Conservation (phyloP, 2,113 vertebrate species). For the Ptychochromis oligacanthus region DNA sequence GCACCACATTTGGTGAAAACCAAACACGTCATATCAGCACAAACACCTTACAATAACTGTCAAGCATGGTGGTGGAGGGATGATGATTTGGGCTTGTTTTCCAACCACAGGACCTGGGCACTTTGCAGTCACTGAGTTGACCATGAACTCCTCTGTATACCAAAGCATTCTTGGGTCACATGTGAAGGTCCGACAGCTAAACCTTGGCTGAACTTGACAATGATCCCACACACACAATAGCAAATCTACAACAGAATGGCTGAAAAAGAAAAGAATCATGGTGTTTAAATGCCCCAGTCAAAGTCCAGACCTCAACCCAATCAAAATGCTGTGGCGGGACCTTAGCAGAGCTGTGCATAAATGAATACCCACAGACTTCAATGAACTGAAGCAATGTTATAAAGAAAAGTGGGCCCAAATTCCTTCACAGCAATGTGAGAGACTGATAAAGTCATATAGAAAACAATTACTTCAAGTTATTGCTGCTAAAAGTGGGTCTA, state of each 20-base stretch:
- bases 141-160: neutral
- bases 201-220: neutral
- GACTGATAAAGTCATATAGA: neutral
- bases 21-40: neutral
- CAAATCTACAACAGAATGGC: neutral
- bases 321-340: neutral
- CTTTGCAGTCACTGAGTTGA: neutral
- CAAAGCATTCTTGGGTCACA: neutral
- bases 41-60: too few relatives aligned
- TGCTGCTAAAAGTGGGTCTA: neutral
- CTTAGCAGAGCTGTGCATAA: neutral
- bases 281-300: too few relatives aligned
- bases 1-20: neutral
- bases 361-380: neutral
- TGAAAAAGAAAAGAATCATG: neutral
- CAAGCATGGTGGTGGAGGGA: too few relatives aligned
- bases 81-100: too few relatives aligned
- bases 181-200: neutral
- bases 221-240: neutral
- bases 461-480: neutral
- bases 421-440: neutral
- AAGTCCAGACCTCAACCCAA: neutral
- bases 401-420: neutral
- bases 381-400: neutral
- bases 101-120: neutral